A percentile compares a stretch with the other conserved stretches of the same genome.
Conservation (phyloP, 37 sponge, comb jelly and placozoan species). For the Bolinopsis microptera region DNA sequence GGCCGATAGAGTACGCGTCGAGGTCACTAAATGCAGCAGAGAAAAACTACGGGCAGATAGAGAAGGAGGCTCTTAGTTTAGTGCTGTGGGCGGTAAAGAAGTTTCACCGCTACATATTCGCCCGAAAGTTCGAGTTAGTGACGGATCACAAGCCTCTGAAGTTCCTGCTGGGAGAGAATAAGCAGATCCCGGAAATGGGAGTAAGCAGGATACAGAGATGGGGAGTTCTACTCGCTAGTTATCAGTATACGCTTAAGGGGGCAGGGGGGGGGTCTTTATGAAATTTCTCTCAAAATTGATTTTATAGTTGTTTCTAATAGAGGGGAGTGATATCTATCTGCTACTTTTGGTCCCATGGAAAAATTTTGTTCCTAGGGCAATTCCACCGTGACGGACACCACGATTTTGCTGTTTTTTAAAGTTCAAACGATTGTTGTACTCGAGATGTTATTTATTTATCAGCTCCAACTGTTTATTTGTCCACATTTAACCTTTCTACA, state of each 20-base stretch:
- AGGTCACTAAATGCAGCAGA: background rate
- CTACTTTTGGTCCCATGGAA: too few relatives aligned
- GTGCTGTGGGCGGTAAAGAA: constrained; percentile 59
- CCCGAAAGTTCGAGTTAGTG: background rate
- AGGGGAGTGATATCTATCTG: too few relatives aligned
- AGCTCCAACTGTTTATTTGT: too few relatives aligned
- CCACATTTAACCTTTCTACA: too few relatives aligned
- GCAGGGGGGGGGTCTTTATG: too few relatives aligned
- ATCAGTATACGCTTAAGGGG: constrained; percentile 66
- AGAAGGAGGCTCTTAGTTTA: constrained; percentile 66
- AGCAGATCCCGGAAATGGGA: constrained; percentile 57
- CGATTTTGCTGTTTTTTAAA: too few relatives aligned
- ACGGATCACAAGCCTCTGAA: constrained; percentile 70
- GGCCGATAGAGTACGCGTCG: constrained; percentile 1
- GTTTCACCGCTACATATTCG: constrained; percentile 37
- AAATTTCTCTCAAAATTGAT: too few relatives aligned
- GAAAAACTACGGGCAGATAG: background rate
- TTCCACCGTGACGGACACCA: too few relatives aligned
- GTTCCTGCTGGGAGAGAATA: constrained; percentile 65
- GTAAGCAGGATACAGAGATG: constrained; percentile 69
- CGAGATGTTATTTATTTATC: too few relatives aligned
- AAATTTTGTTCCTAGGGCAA: too few relatives aligned
- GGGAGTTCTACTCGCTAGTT: constrained; percentile 66
- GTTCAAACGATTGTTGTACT: too few relatives aligned
- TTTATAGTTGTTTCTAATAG: too few relatives aligned